phyloP scores from a whole-genome alignment of 37 sponge, comb jelly and placozoan genomes.

The Axinella damicornis region DNA sequence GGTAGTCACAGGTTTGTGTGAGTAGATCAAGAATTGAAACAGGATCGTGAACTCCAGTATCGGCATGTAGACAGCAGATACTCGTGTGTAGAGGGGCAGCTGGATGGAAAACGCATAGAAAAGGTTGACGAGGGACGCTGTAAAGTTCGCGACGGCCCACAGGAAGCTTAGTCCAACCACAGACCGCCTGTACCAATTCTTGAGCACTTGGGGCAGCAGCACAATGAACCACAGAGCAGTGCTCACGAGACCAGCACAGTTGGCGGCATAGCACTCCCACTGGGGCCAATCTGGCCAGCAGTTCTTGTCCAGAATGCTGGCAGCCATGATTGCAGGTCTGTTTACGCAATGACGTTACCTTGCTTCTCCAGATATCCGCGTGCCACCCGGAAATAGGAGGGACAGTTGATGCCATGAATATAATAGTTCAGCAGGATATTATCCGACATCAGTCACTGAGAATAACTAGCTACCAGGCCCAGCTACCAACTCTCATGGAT shows the following conservation, averaged over 20 bases:
- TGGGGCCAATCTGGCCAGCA: conserved; percentile 21
- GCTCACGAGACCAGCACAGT: conserved; percentile 47
- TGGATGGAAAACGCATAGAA: conserved; percentile 45
- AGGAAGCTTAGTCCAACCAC: conserved; percentile 59
- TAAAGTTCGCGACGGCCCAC: conserved; percentile 70
- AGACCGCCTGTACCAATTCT: conserved; percentile 44
- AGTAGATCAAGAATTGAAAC: conserved; percentile 45
- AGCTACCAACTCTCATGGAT: too few species aligned
- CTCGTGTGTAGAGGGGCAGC: conserved; percentile 40
- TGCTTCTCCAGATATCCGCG: too few species aligned
- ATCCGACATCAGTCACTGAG: too few species aligned
- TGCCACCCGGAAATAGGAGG: too few species aligned
- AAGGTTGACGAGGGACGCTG: conserved; percentile 62
- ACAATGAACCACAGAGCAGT: conserved; percentile 56
- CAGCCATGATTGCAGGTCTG: too few species aligned
- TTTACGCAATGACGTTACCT: too few species aligned
- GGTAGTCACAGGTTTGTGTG: not conserved
- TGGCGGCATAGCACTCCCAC: conserved; percentile 33
- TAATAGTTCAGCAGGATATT: too few species aligned
- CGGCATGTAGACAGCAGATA: conserved; percentile 45
- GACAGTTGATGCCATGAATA: too few species aligned
- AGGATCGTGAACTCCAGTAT: conserved; percentile 55
- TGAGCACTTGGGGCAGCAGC: conserved; percentile 58
- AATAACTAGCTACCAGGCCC: too few species aligned
- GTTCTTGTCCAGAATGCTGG: conserved; percentile 15